phyloP scores from a whole-genome alignment of 2,888 invertebrate genomes.

The Drosophila lutescens region DNA sequence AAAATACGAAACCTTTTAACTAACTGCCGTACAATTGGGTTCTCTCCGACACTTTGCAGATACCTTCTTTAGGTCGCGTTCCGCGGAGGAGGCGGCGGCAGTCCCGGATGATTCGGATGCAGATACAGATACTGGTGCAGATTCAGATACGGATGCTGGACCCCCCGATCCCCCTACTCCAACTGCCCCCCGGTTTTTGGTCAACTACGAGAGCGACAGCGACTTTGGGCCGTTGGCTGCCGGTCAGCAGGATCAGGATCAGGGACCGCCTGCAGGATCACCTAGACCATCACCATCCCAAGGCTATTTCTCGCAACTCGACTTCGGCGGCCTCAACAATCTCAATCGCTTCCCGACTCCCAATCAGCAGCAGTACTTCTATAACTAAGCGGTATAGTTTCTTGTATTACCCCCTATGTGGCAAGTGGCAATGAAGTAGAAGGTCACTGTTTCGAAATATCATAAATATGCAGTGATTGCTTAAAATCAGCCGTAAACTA shows the following conservation, averaged over 20 bases:
- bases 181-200: slow-evolving; percentile 26
- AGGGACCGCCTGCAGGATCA: background rate
- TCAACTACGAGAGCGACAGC: slow-evolving; percentile 33
- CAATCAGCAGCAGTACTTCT: slow-evolving; percentile 24
- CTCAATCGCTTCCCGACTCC: slow-evolving; percentile 6
- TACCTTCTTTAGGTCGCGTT: slow-evolving; percentile 71
- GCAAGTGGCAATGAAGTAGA: background rate
- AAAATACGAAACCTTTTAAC: slow-evolving; percentile 80
- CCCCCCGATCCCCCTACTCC: background rate
- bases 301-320: background rate
- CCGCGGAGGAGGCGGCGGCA: slow-evolving; percentile 33
- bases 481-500: slow-evolving; percentile 1
- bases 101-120: background rate
- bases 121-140: slow-evolving; percentile 1
- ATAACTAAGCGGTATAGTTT: slow-evolving; percentile 21
- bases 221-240: background rate
- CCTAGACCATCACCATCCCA: background rate
- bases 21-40: slow-evolving; percentile 82
- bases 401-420: background rate
- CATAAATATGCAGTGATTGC: slow-evolving; percentile 4
- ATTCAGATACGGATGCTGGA: background rate
- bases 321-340: background rate
- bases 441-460: background rate
- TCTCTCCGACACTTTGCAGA: slow-evolving; percentile 83
- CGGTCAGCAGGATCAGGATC: background rate